These are phyloP conservation scores for Thereva unica DNA, from an alignment of 2,888 invertebrate species.

Conservation along the genomic window DNA sequence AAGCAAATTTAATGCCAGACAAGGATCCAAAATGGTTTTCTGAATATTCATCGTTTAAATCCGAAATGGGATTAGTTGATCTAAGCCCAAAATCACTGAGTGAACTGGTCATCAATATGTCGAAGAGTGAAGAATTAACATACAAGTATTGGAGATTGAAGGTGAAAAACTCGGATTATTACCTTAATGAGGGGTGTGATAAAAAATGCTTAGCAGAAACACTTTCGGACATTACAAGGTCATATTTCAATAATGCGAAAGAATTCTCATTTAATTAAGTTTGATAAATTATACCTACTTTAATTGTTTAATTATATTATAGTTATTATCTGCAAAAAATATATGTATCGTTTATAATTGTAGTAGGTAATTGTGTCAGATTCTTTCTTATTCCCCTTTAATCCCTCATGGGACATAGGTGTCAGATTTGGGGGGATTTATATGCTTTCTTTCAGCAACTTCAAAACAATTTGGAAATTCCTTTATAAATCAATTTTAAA, in stretches of 20 bases:
- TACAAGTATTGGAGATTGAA: constrained; percentile 41
- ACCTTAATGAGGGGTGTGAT: constrained; percentile 41
- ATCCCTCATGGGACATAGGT: too few species aligned
- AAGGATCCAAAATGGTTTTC: constrained; percentile 68
- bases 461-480: too few species aligned
- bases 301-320: too few species aligned
- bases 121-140: constrained; percentile 43
- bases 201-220: constrained; percentile 37
- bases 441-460: too few species aligned
- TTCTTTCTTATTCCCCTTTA: too few species aligned
- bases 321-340: too few species aligned
- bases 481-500: too few species aligned
- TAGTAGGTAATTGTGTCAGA: too few species aligned
- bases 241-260: constrained; percentile 36
- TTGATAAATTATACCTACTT: too few species aligned
- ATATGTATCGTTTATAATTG: too few species aligned
- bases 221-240: constrained; percentile 35
- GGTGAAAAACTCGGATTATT: constrained; percentile 41
- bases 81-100: constrained; percentile 65
- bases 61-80: constrained; percentile 64
- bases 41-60: constrained; percentile 69
- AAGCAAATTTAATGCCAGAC: constrained; percentile 66
- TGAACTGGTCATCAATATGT: constrained; percentile 63
- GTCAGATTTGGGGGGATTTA: too few species aligned
- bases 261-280: too few species aligned